These are phyloP conservation scores for Labroides dimidiatus DNA, from an alignment of 2,797 vertebrate genomes.

Conservation along the genomic window DNA sequence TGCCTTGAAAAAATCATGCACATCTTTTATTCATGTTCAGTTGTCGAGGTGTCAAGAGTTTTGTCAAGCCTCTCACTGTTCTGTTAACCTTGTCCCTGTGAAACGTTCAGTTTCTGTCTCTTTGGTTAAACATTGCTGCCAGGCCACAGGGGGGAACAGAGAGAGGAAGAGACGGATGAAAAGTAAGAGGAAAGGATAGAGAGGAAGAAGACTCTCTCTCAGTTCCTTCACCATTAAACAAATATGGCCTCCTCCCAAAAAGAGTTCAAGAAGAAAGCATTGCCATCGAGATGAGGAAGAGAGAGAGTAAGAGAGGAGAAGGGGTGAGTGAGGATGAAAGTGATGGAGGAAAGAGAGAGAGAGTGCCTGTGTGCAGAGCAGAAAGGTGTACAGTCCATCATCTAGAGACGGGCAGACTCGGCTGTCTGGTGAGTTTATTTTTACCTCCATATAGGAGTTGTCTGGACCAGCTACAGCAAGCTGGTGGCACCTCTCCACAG, in stretches of 20 bases:
- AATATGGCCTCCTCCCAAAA: constrained; percentile 45
- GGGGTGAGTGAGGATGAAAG: constrained; percentile 30
- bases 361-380: constrained; percentile 66
- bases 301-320: neutral
- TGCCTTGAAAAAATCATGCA: constrained; percentile 21
- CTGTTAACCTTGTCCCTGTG: constrained; percentile 76
- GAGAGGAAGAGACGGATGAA: too few species aligned
- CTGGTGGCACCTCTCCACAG: constrained; percentile 43
- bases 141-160: constrained; percentile 21
- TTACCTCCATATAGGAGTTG: constrained; percentile 64
- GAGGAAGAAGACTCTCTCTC: constrained; percentile 16
- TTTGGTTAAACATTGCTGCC: constrained; percentile 72
- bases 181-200: neutral
- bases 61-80: constrained; percentile 77
- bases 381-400: constrained; percentile 76
- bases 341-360: constrained; percentile 40
- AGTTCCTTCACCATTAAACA: constrained; percentile 61
- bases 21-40: constrained; percentile 80
- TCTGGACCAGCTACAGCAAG: constrained; percentile 43
- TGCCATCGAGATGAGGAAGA: neutral
- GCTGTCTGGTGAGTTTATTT: constrained; percentile 79
- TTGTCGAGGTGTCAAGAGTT: constrained; percentile 80
- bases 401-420: constrained; percentile 72
- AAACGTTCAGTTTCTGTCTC: constrained; percentile 69
- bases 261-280: constrained; percentile 24